Evolutionary conservation across 2,797 vertebrate genomes (phyloP).

Genomic region (Zenarchopterus dispar): DNA sequence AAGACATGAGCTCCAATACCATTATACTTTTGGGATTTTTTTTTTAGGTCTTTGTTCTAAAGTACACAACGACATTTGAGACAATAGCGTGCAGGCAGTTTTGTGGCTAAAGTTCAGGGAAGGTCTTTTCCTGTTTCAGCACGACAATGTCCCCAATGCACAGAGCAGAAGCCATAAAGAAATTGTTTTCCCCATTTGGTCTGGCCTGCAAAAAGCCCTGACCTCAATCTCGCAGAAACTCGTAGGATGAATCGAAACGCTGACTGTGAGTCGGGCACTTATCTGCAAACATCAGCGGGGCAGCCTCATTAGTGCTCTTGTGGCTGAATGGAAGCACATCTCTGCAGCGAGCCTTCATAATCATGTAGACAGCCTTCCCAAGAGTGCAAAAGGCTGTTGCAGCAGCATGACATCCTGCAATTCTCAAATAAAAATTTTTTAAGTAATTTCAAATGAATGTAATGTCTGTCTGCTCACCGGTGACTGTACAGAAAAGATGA

Average conservation of each 20-base stretch:
- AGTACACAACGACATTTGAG: constrained; percentile 5
- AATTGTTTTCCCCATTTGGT: constrained; percentile 11
- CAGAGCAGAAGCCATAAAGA: constrained; percentile 23
- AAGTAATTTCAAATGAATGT: not conserved
- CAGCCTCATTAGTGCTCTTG: constrained; percentile 16
- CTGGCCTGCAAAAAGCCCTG: constrained; percentile 9
- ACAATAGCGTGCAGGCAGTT: constrained; percentile 2
- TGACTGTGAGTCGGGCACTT: constrained; percentile 13
- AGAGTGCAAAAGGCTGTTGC: not conserved
- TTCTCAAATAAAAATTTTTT: constrained; percentile 1
- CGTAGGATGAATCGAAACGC: constrained; percentile 21
- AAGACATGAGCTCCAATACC: not conserved
- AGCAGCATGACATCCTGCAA: constrained; percentile 3
- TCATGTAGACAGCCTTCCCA: constrained; percentile 1
- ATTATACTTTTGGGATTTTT: not conserved
- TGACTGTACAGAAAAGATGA: too few species aligned
- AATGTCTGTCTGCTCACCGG: not conserved
- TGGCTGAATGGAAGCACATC: constrained; percentile 28
- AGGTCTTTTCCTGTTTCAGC: constrained; percentile 23
- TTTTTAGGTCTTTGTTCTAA: not conserved
- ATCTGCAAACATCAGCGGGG: constrained; percentile 18
- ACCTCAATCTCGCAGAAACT: constrained; percentile 38
- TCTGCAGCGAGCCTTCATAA: constrained; percentile 14
- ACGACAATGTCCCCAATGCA: constrained; percentile 16
- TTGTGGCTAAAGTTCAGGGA: constrained; percentile 18